phyloP scores from a whole-genome alignment of 2,888 invertebrate species.

The Heliconius sara region DNA sequence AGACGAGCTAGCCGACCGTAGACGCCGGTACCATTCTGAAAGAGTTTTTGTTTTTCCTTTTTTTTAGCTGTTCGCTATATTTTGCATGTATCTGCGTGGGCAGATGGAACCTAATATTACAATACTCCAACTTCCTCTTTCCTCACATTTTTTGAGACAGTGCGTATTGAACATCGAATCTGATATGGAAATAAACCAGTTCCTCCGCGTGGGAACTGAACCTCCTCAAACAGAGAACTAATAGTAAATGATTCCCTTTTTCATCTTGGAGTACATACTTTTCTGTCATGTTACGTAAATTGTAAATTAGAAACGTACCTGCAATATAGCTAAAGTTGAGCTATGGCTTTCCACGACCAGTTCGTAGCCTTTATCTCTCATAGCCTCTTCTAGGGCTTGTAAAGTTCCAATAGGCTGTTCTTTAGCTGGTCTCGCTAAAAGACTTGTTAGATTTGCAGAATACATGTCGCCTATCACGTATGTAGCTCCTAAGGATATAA shows the following conservation, averaged over 20 bases:
- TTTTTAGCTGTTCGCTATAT: too few species aligned
- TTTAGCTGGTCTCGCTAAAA: conserved; percentile 88
- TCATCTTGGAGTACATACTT: too few species aligned
- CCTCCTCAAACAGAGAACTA: too few species aligned
- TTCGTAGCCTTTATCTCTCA: conserved; percentile 86
- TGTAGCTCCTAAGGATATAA: conserved; percentile 89
- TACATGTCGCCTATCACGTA: conserved; percentile 92
- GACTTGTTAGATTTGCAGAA: conserved; percentile 89
- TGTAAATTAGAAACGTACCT: conserved; percentile 68
- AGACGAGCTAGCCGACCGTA: conserved; percentile 87
- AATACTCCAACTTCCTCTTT: too few species aligned
- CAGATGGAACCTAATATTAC: too few species aligned
- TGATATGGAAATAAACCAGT: too few species aligned
- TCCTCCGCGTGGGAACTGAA: too few species aligned
- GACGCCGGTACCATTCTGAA: conserved; percentile 89
- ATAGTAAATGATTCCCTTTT: too few species aligned
- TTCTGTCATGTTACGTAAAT: too few species aligned
- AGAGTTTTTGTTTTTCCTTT: background rate
- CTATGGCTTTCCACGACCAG: conserved; percentile 89
- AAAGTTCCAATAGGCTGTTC: conserved; percentile 88
- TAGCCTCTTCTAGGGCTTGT: conserved; percentile 86
- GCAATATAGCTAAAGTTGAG: conserved; percentile 87
- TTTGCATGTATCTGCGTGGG: too few species aligned
- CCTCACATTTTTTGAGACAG: background rate
- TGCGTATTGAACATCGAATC: background rate